These are phyloP conservation scores for Lamprotornis superbus DNA, from an alignment of 2,113 vertebrate species.

Conservation along the genomic window DNA sequence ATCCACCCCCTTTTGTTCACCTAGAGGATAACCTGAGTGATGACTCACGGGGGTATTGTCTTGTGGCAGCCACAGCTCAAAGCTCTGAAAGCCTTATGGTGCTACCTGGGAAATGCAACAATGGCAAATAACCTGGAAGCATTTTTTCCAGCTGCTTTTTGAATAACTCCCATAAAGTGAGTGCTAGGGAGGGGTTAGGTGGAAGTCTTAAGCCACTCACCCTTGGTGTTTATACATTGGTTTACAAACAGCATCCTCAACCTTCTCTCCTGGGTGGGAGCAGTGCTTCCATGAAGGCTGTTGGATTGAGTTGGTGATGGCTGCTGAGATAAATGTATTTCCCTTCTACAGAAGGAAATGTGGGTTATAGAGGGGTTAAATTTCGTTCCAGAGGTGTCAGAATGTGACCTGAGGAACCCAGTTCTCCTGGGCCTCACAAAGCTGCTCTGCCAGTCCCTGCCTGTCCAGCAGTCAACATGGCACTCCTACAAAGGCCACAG, in stretches of 20 bases:
- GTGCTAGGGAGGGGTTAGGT: neutral
- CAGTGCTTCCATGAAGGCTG: neutral
- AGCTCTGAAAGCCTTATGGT: neutral
- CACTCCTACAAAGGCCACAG: fast-evolving
- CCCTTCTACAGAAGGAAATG: neutral
- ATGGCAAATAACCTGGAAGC: neutral
- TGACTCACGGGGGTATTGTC: neutral
- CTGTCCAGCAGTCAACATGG: neutral
- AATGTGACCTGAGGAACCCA: neutral
- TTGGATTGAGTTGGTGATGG: fast-evolving
- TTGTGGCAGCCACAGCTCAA: neutral
- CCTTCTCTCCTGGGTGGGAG: neutral
- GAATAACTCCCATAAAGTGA: neutral
- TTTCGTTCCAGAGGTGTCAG: neutral
- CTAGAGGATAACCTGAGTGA: neutral
- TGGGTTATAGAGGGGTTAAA: neutral
- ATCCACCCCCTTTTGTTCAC: neutral
- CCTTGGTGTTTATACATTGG: fast-evolving
- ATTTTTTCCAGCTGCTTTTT: neutral
- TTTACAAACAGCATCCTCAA: neutral
- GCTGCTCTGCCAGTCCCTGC: neutral
- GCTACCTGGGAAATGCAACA: neutral
- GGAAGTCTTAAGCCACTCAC: neutral
- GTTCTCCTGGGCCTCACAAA: neutral
- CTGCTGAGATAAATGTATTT: neutral